Evolutionary conservation across 2,797 vertebrate species (phyloP), one percentile per base, ranked within the genome.

Genomic region (Microtus agrestis): DNA sequence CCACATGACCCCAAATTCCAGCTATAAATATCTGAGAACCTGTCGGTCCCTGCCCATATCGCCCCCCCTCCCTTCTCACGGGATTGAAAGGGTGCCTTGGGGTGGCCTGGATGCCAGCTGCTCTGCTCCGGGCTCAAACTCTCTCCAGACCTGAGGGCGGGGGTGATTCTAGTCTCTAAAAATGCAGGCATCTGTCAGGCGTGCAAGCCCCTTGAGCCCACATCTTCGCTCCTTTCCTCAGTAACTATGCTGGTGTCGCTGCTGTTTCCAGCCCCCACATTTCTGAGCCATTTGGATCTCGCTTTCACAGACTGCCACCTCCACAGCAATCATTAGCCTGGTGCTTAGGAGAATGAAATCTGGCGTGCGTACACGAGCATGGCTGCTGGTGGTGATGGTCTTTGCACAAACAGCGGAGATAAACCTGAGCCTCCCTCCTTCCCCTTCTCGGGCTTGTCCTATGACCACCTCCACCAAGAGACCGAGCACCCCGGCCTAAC

Each of bases 1-100:
- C 85, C 94, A 31, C 92, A 0, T 96, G 97, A 97, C 91, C 59
- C 43, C 65, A 37, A 89, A 15, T 12, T 37, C 10, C 46, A 96
- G 91, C 93, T 97, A 97, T 97, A 95, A 97, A 97, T 97, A 97
- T 92, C 85, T 59, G 67, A 95, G 95, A 95, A 89, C 91, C 92
- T 96, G 85, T 96, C 95, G 69, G 91, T 63, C 67, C 82, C 73
- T 27, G 65, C 93, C 91, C 88, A 84, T 25, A 93, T 27, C 74
- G 61, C 43, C 29, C 92, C 85, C 91, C 87, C 63, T 77, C 79
- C 65, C n/a, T 90, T 90, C 65, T 95, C 93, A 92, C 74, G 71
- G 82, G 95, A 97, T 96, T 87, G 91, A 96, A 96, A 97, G 86
- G 78, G 82, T 6, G 43, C 87, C 92, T 82, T 88, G 89, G 90